These are phyloP conservation scores for Haliclona indistincta DNA, from an alignment of 37 sponge, comb jelly and placozoan species.

Conservation along the genomic window DNA sequence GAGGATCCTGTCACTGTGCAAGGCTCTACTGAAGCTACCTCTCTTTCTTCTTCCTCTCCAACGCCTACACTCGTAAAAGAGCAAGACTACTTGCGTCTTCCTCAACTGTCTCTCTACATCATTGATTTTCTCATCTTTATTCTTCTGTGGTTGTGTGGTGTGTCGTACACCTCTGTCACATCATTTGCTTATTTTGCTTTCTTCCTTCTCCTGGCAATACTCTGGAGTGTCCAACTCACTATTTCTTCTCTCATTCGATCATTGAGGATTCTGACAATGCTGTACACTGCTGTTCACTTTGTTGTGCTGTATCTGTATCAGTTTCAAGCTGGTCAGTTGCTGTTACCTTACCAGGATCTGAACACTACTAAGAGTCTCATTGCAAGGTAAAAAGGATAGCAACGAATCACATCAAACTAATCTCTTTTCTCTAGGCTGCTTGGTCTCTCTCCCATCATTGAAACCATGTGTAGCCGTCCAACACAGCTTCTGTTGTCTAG, in stretches of 20 bases:
- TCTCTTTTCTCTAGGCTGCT: conserved; percentile 34
- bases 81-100: not conserved
- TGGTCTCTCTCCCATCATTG: conserved; percentile 61
- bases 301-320: conserved; percentile 76
- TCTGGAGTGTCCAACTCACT: conserved; percentile 57
- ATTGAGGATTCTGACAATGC: conserved; percentile 18
- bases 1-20: not conserved
- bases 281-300: conserved; percentile 65
- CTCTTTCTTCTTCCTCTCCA: not conserved
- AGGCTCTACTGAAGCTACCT: not conserved
- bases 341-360: conserved; percentile 3
- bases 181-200: conserved; percentile 46
- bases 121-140: not conserved
- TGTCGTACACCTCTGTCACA: conserved; percentile 53
- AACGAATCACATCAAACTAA: not conserved
- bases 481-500: conserved; percentile 23
- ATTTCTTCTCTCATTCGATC: not conserved
- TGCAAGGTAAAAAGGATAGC: conserved; percentile 32
- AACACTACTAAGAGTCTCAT: conserved; percentile 30
- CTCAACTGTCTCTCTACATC: not conserved
- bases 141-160: conserved; percentile 30
- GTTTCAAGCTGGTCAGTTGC: conserved; percentile 49
- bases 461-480: conserved; percentile 50
- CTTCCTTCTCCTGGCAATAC: conserved; percentile 33
- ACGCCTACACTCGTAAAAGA: conserved; percentile 9